Evolutionary conservation across 2,888 invertebrate genomes (phyloP), one percentile per base, ranked within the genome.

Genomic region (Aphidoletes aphidimyza): DNA sequence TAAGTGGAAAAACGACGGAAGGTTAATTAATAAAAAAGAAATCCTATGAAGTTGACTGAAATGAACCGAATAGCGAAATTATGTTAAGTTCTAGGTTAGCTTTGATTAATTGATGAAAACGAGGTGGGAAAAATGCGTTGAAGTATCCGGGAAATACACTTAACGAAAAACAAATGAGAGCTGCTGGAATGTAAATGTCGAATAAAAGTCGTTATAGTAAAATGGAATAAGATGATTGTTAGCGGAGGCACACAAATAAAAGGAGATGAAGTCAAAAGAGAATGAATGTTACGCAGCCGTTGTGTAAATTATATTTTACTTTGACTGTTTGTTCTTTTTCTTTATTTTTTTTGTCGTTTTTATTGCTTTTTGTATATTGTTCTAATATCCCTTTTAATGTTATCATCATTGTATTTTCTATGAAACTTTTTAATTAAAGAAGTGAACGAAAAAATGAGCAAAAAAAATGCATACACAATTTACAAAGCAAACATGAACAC

Each of bases 101-200:
- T 81, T 81, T 81, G 81, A 81, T 81, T 81, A 81, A 81, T 81
- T 81, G 81, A 81, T 81, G n/a, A 37, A 81, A 81, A 39, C 3
- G 22, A 37, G 39, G 22, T 39, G 9, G 39, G n/a, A 81, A 81
- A 37, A 81, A 39, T 22, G 37, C 22, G 3, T 1, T n/a, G n/a
- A 81, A 81, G 69, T 69, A 34, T 69, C 30, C 34, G 30, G 17
- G 30, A 69, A 30, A 69, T 30, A 30, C 69, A 30, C 14, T 69
- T 69, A n/a, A n/a, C n/a, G n/a, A n/a, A n/a, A n/a, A n/a, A n/a
- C n/a, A n/a, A n/a, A n/a, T n/a, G n/a, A n/a, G n/a, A n/a, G n/a
- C n/a, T n/a, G n/a, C n/a, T n/a, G 54, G 54, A 54, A 69, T 69
- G 69, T 69, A 34, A 69, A 69, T 69, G 34, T 69, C 30, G 69